Evolutionary conservation across 35 echinoderm and acorn worm species (phyloP).

Genomic region (Anneissia japonica): DNA sequence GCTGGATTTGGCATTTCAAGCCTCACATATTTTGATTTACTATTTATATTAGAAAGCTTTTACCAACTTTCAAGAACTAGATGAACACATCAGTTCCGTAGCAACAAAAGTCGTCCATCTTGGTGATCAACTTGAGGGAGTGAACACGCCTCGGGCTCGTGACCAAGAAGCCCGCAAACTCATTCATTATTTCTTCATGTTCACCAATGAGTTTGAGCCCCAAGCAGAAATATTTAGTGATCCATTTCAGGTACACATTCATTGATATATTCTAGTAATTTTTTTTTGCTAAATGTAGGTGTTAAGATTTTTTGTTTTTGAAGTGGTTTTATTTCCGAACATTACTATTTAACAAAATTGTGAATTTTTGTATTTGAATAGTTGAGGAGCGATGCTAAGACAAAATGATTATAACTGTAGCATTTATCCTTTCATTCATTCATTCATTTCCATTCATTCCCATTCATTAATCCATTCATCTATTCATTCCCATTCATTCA

Average conservation of each 20-base stretch:
- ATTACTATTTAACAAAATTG: background rate
- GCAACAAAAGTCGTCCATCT: conserved; percentile 98
- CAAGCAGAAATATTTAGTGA: conserved; percentile 79
- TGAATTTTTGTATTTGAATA: too few species aligned
- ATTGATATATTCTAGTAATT: background rate
- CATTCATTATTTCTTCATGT: conserved; percentile 86
- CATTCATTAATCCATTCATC: too few species aligned
- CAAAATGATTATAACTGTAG: too few species aligned
- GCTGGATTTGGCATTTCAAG: too few species aligned
- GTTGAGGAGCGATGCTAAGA: too few species aligned
- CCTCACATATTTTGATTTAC: too few species aligned
- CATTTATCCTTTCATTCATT: too few species aligned
- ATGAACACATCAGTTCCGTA: conserved; percentile 94
- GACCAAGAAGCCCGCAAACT: conserved; percentile 88
- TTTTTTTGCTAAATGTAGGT: too few species aligned
- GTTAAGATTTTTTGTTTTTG: background rate
- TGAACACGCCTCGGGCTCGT: conserved; percentile 85
- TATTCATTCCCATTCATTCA: too few species aligned
- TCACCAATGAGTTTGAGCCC: conserved; percentile 62
- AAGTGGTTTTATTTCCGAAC: background rate
- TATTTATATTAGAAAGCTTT: conserved; percentile 85
- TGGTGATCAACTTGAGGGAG: conserved; percentile 87
- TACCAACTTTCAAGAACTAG: conserved; percentile 84
- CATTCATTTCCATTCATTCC: too few species aligned
- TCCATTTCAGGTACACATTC: conserved; percentile 81